Percentiles rank a stretch among this genome's conserved stretches.
phyloP scores from a whole-genome alignment of 1,140 invertebrate genomes.

The Macrotrachela quadricornifera region DNA sequence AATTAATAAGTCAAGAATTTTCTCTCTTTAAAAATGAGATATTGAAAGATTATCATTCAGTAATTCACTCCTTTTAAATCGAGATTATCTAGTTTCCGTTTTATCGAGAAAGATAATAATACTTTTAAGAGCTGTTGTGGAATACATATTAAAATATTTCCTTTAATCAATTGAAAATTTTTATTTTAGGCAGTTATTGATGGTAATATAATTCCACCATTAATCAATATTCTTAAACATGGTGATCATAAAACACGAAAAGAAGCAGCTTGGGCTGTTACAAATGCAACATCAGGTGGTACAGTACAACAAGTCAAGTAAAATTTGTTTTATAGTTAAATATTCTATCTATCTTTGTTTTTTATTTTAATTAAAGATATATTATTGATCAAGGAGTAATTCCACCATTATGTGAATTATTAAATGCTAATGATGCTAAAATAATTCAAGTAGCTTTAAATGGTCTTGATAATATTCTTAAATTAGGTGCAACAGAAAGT shows the following conservation, averaged over 20 bases:
- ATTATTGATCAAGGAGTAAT: conserved; percentile 50
- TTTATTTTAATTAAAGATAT: conserved; percentile 33
- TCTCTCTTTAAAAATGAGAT: too few species aligned
- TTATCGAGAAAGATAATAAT: too few species aligned
- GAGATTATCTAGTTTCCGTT: too few species aligned
- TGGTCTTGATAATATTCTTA: conserved; percentile 81
- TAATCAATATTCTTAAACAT: conserved; percentile 69
- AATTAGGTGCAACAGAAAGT: conserved; percentile 63
- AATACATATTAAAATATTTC: too few species aligned
- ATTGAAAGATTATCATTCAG: too few species aligned
- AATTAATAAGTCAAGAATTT: too few species aligned
- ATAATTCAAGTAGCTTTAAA: conserved; percentile 93
- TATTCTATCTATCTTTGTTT: background rate
- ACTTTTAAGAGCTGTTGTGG: too few species aligned
- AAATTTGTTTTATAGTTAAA: background rate
- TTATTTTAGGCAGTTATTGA: conserved; percentile 53
- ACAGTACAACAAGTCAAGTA: conserved; percentile 54
- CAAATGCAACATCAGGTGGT: conserved; percentile 84
- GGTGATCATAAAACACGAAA: conserved; percentile 89
- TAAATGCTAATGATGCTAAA: conserved; percentile 77
- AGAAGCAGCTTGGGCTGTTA: conserved; percentile 92
- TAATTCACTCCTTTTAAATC: too few species aligned
- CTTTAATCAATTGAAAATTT: too few species aligned
- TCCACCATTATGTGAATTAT: conserved; percentile 71
- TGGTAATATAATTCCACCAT: conserved; percentile 70